Evolutionary conservation across 2,797 vertebrate genomes (phyloP).

Genomic region (Mastacembelus armatus): DNA sequence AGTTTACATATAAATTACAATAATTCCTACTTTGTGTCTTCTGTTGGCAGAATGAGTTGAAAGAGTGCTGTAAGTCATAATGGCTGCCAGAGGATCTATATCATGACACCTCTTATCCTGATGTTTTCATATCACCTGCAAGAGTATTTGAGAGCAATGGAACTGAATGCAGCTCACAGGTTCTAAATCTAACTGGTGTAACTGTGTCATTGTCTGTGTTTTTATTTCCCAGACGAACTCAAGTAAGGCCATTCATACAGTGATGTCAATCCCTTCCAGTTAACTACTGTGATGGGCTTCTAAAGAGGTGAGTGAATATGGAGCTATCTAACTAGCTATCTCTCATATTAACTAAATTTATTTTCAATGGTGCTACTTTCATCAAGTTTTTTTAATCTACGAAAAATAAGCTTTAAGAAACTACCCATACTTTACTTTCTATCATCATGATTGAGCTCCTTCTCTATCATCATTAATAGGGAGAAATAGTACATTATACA

Average conservation of each 20-base stretch:
- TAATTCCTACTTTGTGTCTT: too few relatives aligned
- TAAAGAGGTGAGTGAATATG: constrained; percentile 63
- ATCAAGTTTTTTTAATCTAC: background rate
- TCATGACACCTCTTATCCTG: too few relatives aligned
- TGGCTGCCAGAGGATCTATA: too few relatives aligned
- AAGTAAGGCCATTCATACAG: constrained; percentile 41
- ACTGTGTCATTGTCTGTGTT: constrained; percentile 13
- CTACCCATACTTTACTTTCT: too few relatives aligned
- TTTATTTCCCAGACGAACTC: constrained; percentile 43
- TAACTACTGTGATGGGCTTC: constrained; percentile 51
- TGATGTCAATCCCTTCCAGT: constrained; percentile 55
- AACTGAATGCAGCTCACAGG: background rate
- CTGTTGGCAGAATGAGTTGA: too few relatives aligned
- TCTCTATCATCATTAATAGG: background rate
- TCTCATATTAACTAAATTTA: background rate
- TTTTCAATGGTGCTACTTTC: background rate
- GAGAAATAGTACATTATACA: too few relatives aligned
- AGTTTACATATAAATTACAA: too few relatives aligned
- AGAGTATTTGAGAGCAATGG: background rate
- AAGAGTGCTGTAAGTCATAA: too few relatives aligned
- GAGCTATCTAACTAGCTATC: background rate
- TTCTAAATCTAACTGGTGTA: too few relatives aligned
- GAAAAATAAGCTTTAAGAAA: background rate
- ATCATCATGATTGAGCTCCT: too few relatives aligned
- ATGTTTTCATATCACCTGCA: background rate